Percentiles rank a stretch among this genome's conserved stretches.
These are phyloP conservation scores for Polymixis lichenea DNA, from an alignment of 2,888 invertebrate species.

Conservation along the genomic window DNA sequence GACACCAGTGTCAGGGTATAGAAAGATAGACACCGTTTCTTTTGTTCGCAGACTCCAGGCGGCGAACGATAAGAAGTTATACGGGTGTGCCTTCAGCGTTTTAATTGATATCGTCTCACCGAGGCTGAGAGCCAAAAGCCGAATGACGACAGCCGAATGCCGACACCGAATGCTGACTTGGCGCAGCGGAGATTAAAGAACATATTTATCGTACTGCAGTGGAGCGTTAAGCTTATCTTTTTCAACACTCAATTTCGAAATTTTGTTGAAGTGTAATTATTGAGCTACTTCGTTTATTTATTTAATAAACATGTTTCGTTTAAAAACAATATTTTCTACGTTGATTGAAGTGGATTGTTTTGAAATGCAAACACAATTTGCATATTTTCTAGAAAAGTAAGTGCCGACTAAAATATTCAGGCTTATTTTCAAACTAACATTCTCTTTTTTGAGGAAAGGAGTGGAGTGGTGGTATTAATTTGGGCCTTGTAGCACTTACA, in stretches of 20 bases:
- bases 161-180: slow-evolving; percentile 38
- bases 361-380: slow-evolving; percentile 3
- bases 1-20: neutral
- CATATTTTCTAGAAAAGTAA: neutral
- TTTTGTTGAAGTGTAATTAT: slow-evolving; percentile 6
- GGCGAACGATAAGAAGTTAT: slow-evolving; percentile 64
- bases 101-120: slow-evolving; percentile 63
- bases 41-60: slow-evolving; percentile 61
- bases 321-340: slow-evolving; percentile 11
- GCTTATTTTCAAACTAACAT: neutral
- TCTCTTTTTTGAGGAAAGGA: neutral
- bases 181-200: slow-evolving; percentile 53
- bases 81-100: slow-evolving; percentile 63
- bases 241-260: slow-evolving; percentile 42
- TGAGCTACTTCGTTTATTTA: slow-evolving; percentile 9
- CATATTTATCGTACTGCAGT: slow-evolving; percentile 56
- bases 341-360: slow-evolving; percentile 2
- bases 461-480: too few relatives aligned
- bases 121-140: slow-evolving; percentile 49
- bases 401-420: neutral
- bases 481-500: neutral
- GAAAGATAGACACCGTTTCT: slow-evolving; percentile 54
- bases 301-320: neutral
- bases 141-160: slow-evolving; percentile 39
- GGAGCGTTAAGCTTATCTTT: slow-evolving; percentile 57